Base-by-base conservation (phyloP, 2,888 invertebrate genomes). In the Melitaea athalia region DNA sequence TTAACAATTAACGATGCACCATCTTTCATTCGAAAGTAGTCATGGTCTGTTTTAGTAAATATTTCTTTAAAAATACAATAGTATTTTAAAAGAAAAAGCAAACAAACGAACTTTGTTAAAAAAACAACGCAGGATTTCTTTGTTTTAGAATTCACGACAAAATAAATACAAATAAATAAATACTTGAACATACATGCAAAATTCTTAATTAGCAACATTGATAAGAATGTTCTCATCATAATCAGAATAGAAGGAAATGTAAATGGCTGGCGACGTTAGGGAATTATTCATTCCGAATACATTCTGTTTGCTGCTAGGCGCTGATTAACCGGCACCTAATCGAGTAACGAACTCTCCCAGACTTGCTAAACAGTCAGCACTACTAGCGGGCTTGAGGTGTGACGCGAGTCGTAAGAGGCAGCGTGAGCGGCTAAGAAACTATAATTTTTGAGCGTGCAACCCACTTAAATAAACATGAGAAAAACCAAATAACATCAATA, bases 331-430 rank as follows among this genome's bases (percentile, higher is more conserved):
- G 82, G 79, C 79, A 77, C 80, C 86, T 90, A 80, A 91, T 91
- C 89, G 87, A 90, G 89, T 91, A 90, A 91, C 88, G 88, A 91
- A 91, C 88, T 89, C 78, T 83, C 87, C 76, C 76, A 77, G 78
- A 77, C 78, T 78, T 76, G 85, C 86, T 90, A 89, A 90, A 87
- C 85, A 91, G 86, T 81, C 81, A 79, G 72, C 78, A 75, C 74
- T 79, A 79, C 80, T 81, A 75, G 78, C 76, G 80, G 76, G 62
- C 60, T 75, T 67, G 73, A 71, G 45, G 63, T 62, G 60, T 75
- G 76, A 70, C 31, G 14, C 64, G 70, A 73, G 64, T 5, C 1
- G 43, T 55, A 63, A 6, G 42, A 63, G 33, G 14, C 47, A 53
- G 66, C 66, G 66, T 8, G 6, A 53, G 31, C 31, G n/a, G 15